These are phyloP conservation scores for Oscheius sp. DNA, from an alignment of 2,888 invertebrate species.

Conservation along the genomic window DNA sequence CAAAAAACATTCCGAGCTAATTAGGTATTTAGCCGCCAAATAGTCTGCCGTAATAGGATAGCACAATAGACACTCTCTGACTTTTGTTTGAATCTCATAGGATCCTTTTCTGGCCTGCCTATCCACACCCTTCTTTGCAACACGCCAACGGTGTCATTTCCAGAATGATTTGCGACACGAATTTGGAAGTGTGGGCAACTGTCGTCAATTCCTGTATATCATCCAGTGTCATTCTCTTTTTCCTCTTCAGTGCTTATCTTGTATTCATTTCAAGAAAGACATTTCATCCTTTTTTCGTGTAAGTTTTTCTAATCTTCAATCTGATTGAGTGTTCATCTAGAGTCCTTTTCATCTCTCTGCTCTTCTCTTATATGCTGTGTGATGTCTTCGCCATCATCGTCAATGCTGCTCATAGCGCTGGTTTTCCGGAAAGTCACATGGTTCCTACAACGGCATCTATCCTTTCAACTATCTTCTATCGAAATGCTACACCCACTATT, in stretches of 20 bases:
- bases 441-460: constrained; percentile 9
- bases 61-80: no score
- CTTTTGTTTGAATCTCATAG: no score
- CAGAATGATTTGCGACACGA: constrained; percentile 25
- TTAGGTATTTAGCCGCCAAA: constrained; percentile 3
- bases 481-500: constrained; percentile 30
- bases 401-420: constrained; percentile 18
- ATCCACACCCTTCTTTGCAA: no score
- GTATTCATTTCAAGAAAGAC: background rate
- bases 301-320: constrained; percentile 11
- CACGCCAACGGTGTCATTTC: background rate
- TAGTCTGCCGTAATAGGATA: background rate
- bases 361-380: constrained; percentile 15
- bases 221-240: constrained; percentile 22
- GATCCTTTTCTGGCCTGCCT: no score
- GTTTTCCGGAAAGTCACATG: background rate
- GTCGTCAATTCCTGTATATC: constrained; percentile 20
- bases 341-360: constrained; percentile 11
- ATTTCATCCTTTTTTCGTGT: constrained; percentile 33
- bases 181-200: constrained; percentile 23
- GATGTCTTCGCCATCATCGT: constrained; percentile 15
- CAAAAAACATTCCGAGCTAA: constrained; percentile 15
- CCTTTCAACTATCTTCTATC: constrained; percentile 16
- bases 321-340: constrained; percentile 3
- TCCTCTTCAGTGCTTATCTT: constrained; percentile 5